These are phyloP conservation scores for Hypocryptadius cinnamomeus DNA, from an alignment of 2,113 vertebrate species.

Conservation along the genomic window DNA sequence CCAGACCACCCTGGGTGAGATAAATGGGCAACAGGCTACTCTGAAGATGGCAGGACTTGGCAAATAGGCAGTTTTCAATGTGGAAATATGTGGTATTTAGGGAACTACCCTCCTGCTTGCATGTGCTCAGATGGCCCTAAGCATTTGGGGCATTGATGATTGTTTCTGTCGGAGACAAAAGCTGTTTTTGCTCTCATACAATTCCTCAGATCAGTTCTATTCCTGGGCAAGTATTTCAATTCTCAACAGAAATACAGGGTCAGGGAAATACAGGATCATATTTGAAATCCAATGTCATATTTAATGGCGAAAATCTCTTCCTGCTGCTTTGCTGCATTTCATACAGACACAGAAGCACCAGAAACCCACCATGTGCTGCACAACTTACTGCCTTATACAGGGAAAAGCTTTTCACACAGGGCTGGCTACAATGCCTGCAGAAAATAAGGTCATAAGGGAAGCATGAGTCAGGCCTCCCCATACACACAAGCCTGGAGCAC, in stretches of 20 bases:
- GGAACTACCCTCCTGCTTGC: background rate
- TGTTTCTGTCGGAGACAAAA: background rate
- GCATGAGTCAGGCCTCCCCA: background rate
- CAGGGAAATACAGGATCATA: background rate
- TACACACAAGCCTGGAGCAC: background rate
- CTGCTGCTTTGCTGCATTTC: background rate
- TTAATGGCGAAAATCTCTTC: background rate
- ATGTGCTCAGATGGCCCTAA: background rate
- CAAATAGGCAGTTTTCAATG: background rate
- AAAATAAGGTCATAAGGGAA: background rate
- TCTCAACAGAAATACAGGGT: background rate
- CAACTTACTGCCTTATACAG: background rate
- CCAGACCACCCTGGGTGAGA: background rate
- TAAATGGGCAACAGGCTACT: background rate
- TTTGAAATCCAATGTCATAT: background rate
- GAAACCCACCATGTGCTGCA: background rate
- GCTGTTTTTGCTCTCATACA: background rate
- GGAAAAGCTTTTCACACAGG: background rate
- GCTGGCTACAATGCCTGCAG: background rate
- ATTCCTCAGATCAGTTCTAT: background rate
- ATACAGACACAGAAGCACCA: background rate
- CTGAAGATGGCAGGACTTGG: background rate
- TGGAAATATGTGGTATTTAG: background rate
- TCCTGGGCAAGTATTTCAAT: background rate
- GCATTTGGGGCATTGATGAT: accelerated